These are phyloP conservation scores for Gari tellinella DNA, from an alignment of 2,888 invertebrate species.

Conservation along the genomic window DNA sequence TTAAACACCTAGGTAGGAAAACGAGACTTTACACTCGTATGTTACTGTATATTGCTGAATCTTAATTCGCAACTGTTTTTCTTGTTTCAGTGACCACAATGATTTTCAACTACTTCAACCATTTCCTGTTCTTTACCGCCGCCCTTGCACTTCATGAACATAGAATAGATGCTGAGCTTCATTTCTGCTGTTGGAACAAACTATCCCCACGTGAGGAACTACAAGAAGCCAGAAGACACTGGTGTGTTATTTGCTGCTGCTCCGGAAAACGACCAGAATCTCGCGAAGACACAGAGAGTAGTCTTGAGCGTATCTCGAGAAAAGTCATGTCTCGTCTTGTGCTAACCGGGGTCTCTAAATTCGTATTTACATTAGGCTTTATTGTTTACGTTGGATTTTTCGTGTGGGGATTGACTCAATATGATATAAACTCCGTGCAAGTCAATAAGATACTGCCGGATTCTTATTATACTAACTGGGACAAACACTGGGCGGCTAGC, in stretches of 20 bases:
- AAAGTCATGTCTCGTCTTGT: conserved; percentile 27
- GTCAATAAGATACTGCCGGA: conserved; percentile 29
- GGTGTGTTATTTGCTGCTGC: conserved; percentile 46
- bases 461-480: conserved; percentile 36
- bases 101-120: conserved; percentile 43
- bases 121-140: conserved; percentile 43
- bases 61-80: no score
- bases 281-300: conserved; percentile 38
- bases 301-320: conserved; percentile 28
- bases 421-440: conserved; percentile 32
- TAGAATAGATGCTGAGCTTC: conserved; percentile 43
- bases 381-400: conserved; percentile 18
- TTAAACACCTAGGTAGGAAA: no score
- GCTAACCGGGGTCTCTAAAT: conserved; percentile 20
- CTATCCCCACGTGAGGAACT: conserved; percentile 34
- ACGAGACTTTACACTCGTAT: no score
- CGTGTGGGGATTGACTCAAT: conserved; percentile 22
- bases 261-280: conserved; percentile 35
- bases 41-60: no score
- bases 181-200: conserved; percentile 44
- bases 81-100: conserved; percentile 48
- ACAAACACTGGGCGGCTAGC: conserved; percentile 21
- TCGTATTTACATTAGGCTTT: conserved; percentile 10
- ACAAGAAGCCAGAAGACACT: conserved; percentile 14
- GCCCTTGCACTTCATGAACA: conserved; percentile 44